Base-by-base conservation (phyloP, 2,797 vertebrate species). In the Sphaeramia orbicularis region DNA sequence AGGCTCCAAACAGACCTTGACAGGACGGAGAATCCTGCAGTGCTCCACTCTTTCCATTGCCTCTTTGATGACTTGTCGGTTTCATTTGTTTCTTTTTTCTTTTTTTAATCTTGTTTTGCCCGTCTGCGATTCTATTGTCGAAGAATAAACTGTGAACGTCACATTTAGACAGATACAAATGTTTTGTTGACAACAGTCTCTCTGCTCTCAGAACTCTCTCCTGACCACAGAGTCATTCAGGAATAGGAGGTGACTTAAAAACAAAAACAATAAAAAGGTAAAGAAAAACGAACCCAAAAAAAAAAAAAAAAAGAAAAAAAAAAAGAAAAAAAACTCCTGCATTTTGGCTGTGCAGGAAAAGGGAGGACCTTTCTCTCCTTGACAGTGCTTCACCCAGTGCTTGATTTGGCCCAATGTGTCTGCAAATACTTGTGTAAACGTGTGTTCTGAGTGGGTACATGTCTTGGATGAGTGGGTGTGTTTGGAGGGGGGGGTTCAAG, bases 401-500 rank as follows among this genome's bases (percentile, higher is more conserved):
- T 70, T 2, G 11, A 65, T 83, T 88, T 85, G 86, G 86, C 86
- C 88, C 82, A 24, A 76, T 65, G 72, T 85, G 60, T 66, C 61
- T 66, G 77, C 59, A 71, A 78, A 81, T 82, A 78, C 72, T 63
- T 62, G 55, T 78, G 81, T 86, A 78, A 85, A 86, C 82, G 32
- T 68, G 65, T 30, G 37, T 30, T 13, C 43, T 35, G 67, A 32
- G 49, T 41, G 24, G 21, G 21, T n/a, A n/a, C n/a, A n/a, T n/a
- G n/a, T n/a, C n/a, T n/a, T n/a, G n/a, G n/a, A n/a, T n/a, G n/a
- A n/a, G n/a, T n/a, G n/a, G n/a, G 61, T 66, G 35, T 64, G 47
- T 27, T 32, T 7, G 1, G 36, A 18, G 15, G 10, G 30, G 32
- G 47, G 32, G 48, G 15, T 2, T 96, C 95, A 99, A 59, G 98